Evolutionary conservation across 2,113 vertebrate species (phyloP), one percentile per base, ranked within the genome.

Genomic region (Coregonus clupeaformis): DNA sequence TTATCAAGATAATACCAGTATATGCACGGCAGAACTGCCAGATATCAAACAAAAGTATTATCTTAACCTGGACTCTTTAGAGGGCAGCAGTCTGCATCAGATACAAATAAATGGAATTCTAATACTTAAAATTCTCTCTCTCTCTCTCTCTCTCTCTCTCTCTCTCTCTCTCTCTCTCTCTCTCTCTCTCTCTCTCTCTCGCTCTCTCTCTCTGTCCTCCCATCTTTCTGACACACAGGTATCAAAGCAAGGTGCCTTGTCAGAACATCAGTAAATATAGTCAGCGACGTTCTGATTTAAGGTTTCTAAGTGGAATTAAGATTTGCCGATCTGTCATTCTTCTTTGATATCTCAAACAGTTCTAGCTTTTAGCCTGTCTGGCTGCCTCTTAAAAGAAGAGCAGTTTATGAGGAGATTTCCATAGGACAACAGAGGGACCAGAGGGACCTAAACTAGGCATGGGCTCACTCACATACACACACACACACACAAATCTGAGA

Each of bases 161-260:
- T 12, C 6, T 68, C 24, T 64, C 22, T 27, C 24, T 25, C 62
- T 29, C 13, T 13, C 24, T 64, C 62, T 13, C 9, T 27, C 24
- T 63, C 24, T 60, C n/a, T 63, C 24, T 5, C 24, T 27, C 62
- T 63, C n/a, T 62, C 22, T 12, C 27, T 64, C 32, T 68, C 59
- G 6, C 22, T 67, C 32, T 62, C 64, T 0, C 64, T 32, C 29
- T 32, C 30, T 67, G 1, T 69, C 66, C 59, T 60, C 47, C 27
- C 27, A 75, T 69, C 60, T 68, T 64, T 77, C 79, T 86, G 83
- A 87, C 64, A 77, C 80, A 80, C 78, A 84, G 84, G 76, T 77
- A 84, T 86, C 83, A 87, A 81, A 88, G 86, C 76, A 24, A 49
- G 77, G 76, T 5, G 74, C 68, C 82, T 77, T 76, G 84, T 89